These are phyloP conservation scores for Melanophora roralis DNA, from an alignment of 2,888 invertebrate genomes.

Conservation along the genomic window DNA sequence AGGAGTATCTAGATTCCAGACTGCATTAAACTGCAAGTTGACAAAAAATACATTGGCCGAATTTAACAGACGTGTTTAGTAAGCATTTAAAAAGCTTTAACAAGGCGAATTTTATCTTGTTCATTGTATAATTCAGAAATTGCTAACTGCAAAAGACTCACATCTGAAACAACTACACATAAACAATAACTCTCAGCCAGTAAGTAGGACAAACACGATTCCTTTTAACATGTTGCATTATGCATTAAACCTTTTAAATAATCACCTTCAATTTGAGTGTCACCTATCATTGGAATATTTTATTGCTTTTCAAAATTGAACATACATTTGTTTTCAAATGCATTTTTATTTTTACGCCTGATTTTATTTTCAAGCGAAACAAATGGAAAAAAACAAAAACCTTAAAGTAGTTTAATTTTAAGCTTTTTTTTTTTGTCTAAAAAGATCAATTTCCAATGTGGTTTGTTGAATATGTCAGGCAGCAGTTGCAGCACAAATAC, in stretches of 20 bases:
- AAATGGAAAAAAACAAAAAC: constrained; percentile 15
- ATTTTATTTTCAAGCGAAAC: not conserved
- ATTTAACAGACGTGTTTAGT: no score
- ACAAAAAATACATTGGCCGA: no score
- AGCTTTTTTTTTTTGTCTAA: constrained; percentile 23
- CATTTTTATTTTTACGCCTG: not conserved
- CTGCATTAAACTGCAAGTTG: no score
- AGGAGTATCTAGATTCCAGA: no score
- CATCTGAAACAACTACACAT: no score
- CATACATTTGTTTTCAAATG: not conserved
- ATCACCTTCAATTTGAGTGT: constrained; percentile 29
- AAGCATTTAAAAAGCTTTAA: no score
- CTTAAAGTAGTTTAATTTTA: constrained; percentile 47
- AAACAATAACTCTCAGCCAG: not conserved
- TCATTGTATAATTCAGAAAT: no score
- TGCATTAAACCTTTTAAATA: not conserved
- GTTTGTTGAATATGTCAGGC: not conserved
- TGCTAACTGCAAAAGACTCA: no score
- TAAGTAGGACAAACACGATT: not conserved
- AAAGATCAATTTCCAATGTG: constrained; percentile 14
- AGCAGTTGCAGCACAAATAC: not conserved
- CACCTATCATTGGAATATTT: constrained; percentile 30
- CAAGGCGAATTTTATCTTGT: no score
- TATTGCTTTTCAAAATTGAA: not conserved
- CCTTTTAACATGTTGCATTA: not conserved